These are phyloP conservation scores for Platanista minor DNA, from an alignment of 2,113 vertebrate species.

Conservation along the genomic window DNA sequence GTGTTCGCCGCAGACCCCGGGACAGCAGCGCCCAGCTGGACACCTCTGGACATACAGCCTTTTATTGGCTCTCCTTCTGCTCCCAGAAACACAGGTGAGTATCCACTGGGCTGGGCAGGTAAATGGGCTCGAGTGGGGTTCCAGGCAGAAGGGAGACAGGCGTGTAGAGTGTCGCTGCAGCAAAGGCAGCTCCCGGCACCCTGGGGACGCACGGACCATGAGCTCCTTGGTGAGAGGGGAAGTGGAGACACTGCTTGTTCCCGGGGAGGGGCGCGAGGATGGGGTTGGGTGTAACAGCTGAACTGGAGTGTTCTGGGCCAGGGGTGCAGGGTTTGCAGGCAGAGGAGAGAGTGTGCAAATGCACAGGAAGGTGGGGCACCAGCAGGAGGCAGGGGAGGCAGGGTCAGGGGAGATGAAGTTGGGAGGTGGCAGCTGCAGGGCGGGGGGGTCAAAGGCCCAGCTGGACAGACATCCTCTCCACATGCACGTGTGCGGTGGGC, in stretches of 20 bases:
- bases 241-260: neutral
- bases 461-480: neutral
- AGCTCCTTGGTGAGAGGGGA: neutral
- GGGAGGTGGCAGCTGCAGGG: neutral
- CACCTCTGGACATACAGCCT: neutral
- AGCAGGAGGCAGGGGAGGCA: too few relatives aligned
- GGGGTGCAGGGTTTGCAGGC: neutral
- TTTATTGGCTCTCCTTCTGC: neutral
- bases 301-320: neutral
- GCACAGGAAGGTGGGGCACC: neutral
- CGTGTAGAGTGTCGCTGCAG: accelerated
- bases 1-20: accelerated
- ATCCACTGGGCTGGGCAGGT: neutral
- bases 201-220: neutral
- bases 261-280: neutral
- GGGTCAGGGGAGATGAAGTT: neutral
- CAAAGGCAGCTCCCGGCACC: neutral
- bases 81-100: accelerated
- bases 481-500: accelerated
- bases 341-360: neutral
- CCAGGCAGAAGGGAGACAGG: neutral
- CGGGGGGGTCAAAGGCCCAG: neutral
- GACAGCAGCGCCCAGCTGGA: neutral
- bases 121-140: neutral
- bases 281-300: neutral